Evolutionary conservation across 2,113 vertebrate genomes (phyloP).

Genomic region (Tyrannus savana): DNA sequence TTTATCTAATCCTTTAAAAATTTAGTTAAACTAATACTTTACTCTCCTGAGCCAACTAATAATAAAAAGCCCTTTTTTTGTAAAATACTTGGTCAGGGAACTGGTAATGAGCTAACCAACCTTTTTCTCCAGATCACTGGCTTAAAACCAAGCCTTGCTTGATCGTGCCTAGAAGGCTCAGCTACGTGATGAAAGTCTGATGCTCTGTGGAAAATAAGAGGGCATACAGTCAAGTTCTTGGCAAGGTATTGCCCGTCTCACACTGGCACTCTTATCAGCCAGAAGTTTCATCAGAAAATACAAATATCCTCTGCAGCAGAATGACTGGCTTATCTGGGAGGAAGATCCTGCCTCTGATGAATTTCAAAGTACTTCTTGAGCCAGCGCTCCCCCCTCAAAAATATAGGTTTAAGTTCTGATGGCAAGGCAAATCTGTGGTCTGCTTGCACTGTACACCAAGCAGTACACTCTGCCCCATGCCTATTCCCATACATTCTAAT

Average conservation of each 20-base stretch:
- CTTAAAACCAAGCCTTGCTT: constrained; percentile 25
- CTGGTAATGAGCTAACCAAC: constrained; percentile 1
- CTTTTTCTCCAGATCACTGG: neutral
- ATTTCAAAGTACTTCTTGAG: neutral
- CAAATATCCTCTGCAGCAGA: constrained; percentile 37
- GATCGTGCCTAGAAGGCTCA: neutral
- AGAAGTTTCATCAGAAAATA: constrained; percentile 31
- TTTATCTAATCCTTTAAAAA: constrained; percentile 36
- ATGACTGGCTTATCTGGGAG: constrained; percentile 1
- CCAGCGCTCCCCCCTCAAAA: neutral
- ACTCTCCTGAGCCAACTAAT: constrained; percentile 1
- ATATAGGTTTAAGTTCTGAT: neutral
- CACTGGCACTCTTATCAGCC: constrained; percentile 10
- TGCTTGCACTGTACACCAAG: neutral
- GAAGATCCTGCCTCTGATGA: constrained; percentile 41
- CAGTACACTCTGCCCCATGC: neutral
- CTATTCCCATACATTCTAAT: neutral
- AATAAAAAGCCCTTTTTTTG: neutral
- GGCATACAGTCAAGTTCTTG: neutral
- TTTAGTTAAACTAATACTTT: constrained; percentile 25
- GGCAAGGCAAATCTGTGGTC: neutral
- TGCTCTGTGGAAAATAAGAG: neutral
- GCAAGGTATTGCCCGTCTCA: neutral
- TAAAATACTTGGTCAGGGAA: constrained; percentile 8
- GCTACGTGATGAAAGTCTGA: neutral